phyloP scores from a whole-genome alignment of 2,113 vertebrate genomes.

The Platichthys flesus region DNA sequence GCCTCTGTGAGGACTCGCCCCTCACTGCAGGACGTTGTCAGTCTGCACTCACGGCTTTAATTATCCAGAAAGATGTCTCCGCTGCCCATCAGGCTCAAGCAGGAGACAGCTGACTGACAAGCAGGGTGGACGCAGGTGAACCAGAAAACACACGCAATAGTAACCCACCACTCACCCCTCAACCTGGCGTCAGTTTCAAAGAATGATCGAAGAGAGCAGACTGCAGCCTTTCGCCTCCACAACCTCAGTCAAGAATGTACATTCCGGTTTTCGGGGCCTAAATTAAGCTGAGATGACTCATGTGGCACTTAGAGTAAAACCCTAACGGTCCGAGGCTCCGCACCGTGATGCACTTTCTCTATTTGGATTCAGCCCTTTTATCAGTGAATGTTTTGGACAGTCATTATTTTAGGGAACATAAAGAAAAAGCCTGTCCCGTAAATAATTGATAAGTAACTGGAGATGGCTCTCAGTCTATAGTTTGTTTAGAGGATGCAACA shows the following conservation, averaged over 20 bases:
- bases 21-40: conserved; percentile 50
- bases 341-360: background rate
- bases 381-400: conserved; percentile 36
- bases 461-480: conserved; percentile 36
- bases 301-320: conserved; percentile 55
- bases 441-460: conserved; percentile 64
- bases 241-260: conserved; percentile 6
- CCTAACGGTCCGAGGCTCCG: conserved; percentile 29
- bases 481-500: conserved; percentile 32
- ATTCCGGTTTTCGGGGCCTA: background rate
- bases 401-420: conserved; percentile 58
- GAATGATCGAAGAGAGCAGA: background rate
- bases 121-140: conserved; percentile 28
- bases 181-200: conserved; percentile 30
- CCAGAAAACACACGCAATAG: conserved; percentile 22
- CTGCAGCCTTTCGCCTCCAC: background rate
- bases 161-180: conserved; percentile 24
- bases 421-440: conserved; percentile 52
- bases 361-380: conserved; percentile 57
- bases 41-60: conserved; percentile 47
- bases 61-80: conserved; percentile 58
- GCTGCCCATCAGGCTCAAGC: conserved; percentile 32
- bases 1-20: conserved; percentile 50
- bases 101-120: conserved; percentile 34
- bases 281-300: conserved; percentile 55